Evolutionary conservation across 2,888 invertebrate species (phyloP).

Genomic region (Lasioglossum morio): DNA sequence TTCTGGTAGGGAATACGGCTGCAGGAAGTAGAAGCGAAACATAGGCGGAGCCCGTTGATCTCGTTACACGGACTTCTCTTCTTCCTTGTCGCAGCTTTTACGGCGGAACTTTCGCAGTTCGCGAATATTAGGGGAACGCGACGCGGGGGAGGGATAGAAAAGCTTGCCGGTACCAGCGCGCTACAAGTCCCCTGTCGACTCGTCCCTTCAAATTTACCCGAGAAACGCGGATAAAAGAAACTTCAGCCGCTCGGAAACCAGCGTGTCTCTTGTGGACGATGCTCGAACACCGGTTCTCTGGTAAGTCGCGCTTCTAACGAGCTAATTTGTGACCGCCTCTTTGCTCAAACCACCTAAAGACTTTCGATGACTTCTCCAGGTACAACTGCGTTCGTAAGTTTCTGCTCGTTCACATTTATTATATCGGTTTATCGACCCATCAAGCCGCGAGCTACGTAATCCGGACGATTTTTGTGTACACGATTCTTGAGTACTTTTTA

Average conservation of each 20-base stretch:
- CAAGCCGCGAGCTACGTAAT: not conserved
- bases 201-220: conserved; percentile 57
- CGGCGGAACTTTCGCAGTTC: conserved; percentile 75
- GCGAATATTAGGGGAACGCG: conserved; percentile 75
- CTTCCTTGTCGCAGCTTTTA: conserved; percentile 61
- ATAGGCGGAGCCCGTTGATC: conserved; percentile 21
- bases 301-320: conserved; percentile 16
- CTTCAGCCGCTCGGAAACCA: not conserved
- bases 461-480: not conserved
- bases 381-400: not conserved
- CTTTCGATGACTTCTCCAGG: not conserved
- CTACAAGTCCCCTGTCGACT: conserved; percentile 62
- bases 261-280: not conserved
- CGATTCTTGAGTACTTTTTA: not conserved
- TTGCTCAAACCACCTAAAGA: not conserved
- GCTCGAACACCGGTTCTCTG: conserved; percentile 5
- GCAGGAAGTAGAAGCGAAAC: conserved; percentile 28
- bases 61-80: conserved; percentile 50
- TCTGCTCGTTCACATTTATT: not conserved
- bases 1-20: not conserved
- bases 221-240: conserved; percentile 39
- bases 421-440: not conserved
- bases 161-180: conserved; percentile 59
- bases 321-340: not conserved
- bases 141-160: conserved; percentile 64